phyloP scores from a whole-genome alignment of 2,888 invertebrate genomes.

The Metacarcinus magister region DNA sequence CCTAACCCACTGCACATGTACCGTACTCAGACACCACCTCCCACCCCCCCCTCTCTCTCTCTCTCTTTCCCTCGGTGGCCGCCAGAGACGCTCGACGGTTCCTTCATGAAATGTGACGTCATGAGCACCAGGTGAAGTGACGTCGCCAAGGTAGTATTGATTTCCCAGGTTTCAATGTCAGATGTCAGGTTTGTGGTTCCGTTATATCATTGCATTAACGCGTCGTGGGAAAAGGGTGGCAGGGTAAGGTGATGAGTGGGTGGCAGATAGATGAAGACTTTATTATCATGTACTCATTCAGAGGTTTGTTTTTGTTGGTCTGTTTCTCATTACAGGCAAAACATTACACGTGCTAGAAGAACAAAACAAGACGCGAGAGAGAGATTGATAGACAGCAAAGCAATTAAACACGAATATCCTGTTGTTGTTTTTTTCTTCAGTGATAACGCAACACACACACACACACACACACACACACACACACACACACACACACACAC shows the following conservation, averaged over 20 bases:
- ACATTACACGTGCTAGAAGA: background rate
- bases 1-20: background rate
- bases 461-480: no score
- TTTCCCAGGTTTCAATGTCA: slow-evolving; percentile 17
- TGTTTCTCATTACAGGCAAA: no score
- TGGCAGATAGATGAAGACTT: no score
- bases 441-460: background rate
- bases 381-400: background rate
- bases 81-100: background rate
- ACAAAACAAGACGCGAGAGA: background rate
- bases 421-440: background rate
- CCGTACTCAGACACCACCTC: background rate
- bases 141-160: background rate
- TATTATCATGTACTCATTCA: no score
- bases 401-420: background rate
- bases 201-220: no score
- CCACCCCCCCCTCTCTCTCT: background rate
- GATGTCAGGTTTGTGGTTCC: background rate
- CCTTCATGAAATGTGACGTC: background rate
- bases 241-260: no score
- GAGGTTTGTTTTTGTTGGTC: no score
- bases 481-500: no score
- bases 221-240: no score
- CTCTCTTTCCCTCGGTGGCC: background rate
- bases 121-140: background rate